Evolutionary conservation across 2,113 vertebrate genomes (phyloP), one percentile per base, ranked within the genome.

Genomic region (Dipodomys stephensi): DNA sequence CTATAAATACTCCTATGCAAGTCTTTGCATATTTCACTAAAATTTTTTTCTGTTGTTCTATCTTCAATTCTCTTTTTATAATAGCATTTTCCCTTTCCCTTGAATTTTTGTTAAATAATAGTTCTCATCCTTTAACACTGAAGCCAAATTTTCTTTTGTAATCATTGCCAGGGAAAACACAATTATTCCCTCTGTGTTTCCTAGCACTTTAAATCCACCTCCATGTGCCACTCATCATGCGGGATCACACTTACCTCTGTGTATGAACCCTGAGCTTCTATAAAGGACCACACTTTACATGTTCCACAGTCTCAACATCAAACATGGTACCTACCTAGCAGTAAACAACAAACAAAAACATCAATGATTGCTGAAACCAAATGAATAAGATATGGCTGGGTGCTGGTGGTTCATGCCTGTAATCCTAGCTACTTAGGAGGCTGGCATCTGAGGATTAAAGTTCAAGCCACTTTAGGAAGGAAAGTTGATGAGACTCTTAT

Each of bases 301-400:
- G 80, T 12, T 64, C 46, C 68, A 4, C 20, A 80, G 53, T 80
- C 68, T 87, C 32, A 91, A 4, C 91, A 71, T 71, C n/a, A 76
- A 92, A 89, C 16, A 72, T 44, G 44, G 18, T 46, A 76, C 25
- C 35, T 69, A 76, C 25, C 35, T 69, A 30, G 67, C 2, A 78
- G 35, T 67, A 68, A 82, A 80, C 78, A 87, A 74, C 25, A 53
- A 2, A 10, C 27, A 57, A n/a, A 44, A 69, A 12, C 49, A 53
- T 22, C 85, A 91, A 64, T 27, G 18, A 87, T 74, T 65, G 18
- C 2, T 90, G 39, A 90, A 87, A 83, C 87, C 67, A 95, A 53
- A 83, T 78, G 32, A 92, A 83, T 0, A 78, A 87, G 49, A 74
- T 69, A 25, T 57, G 53, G 13, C 46, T 79, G 25, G 64, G 19